phyloP scores from a whole-genome alignment of 2,888 invertebrate genomes.

The Heteromurus nitidus region DNA sequence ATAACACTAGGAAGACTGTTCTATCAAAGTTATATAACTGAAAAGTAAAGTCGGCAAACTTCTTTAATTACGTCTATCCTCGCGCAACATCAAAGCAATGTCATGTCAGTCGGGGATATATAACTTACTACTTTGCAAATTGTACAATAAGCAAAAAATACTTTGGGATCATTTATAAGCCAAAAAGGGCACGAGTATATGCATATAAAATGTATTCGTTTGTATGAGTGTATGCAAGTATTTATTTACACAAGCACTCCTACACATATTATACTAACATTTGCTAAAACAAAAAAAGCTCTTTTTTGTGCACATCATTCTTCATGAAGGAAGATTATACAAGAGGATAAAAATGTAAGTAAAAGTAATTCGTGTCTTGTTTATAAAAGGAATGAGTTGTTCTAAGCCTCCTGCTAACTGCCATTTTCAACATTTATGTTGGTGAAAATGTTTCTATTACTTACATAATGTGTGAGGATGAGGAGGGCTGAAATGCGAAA shows the following conservation, averaged over 20 bases:
- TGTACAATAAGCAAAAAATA: not conserved
- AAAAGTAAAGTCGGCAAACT: constrained; percentile 4
- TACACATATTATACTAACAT: constrained; percentile 25
- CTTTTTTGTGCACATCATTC: not conserved
- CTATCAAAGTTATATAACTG: too few species aligned
- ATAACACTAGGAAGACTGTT: not conserved
- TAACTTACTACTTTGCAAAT: not conserved
- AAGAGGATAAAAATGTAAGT: not conserved
- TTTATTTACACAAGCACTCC: constrained; percentile 57
- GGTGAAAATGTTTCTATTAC: constrained; percentile 33
- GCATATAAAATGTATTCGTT: not conserved
- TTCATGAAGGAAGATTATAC: not conserved
- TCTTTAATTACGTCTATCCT: constrained; percentile 31
- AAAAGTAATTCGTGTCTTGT: constrained; percentile 41
- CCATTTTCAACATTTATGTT: constrained; percentile 27
- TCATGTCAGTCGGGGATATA: not conserved
- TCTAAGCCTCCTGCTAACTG: constrained; percentile 20
- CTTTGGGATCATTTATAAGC: not conserved
- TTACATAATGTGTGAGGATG: too few species aligned
- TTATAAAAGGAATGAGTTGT: constrained; percentile 11
- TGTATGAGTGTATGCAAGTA: not conserved
- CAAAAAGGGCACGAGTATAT: not conserved
- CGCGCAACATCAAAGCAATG: constrained; percentile 27
- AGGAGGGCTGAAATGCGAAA: not conserved
- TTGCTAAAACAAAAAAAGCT: not conserved